Evolutionary conservation across 2,888 invertebrate genomes (phyloP).

Genomic region (Gandaritis pyraliata): DNA sequence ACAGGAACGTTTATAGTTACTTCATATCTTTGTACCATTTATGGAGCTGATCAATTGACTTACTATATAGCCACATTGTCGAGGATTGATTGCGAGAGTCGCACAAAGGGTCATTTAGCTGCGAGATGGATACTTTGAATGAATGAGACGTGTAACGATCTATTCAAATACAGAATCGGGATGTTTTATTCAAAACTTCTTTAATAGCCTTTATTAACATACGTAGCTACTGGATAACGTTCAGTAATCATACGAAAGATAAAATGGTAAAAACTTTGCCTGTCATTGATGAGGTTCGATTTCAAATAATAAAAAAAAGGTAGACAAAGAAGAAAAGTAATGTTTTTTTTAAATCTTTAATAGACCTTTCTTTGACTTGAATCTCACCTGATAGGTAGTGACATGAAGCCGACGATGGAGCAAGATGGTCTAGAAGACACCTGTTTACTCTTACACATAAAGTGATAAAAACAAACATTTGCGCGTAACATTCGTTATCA

Average conservation of each 20-base stretch:
- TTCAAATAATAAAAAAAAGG: too few species aligned
- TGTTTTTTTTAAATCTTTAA: too few species aligned
- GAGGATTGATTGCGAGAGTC: conserved; percentile 46
- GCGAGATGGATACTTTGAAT: conserved; percentile 53
- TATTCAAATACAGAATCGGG: conserved; percentile 63
- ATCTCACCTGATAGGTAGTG: too few species aligned
- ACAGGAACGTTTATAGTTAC: conserved; percentile 24
- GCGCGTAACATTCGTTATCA: too few species aligned
- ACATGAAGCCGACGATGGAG: too few species aligned
- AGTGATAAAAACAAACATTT: too few species aligned
- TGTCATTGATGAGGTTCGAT: too few species aligned
- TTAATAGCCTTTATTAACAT: background rate
- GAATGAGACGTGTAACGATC: conserved; percentile 63
- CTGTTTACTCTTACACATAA: too few species aligned
- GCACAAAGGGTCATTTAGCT: conserved; percentile 66
- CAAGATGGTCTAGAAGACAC: too few species aligned
- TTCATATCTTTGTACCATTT: conserved; percentile 24
- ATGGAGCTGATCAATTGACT: conserved; percentile 34
- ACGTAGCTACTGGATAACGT: background rate
- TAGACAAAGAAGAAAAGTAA: too few species aligned
- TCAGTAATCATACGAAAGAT: background rate
- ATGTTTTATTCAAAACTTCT: conserved; percentile 61
- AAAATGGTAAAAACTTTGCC: too few species aligned
- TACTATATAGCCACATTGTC: conserved; percentile 36
- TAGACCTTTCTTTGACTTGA: too few species aligned